These are phyloP conservation scores for Gorilla gorilla DNA, from an alignment of 2,113 vertebrate species.

Conservation along the genomic window DNA sequence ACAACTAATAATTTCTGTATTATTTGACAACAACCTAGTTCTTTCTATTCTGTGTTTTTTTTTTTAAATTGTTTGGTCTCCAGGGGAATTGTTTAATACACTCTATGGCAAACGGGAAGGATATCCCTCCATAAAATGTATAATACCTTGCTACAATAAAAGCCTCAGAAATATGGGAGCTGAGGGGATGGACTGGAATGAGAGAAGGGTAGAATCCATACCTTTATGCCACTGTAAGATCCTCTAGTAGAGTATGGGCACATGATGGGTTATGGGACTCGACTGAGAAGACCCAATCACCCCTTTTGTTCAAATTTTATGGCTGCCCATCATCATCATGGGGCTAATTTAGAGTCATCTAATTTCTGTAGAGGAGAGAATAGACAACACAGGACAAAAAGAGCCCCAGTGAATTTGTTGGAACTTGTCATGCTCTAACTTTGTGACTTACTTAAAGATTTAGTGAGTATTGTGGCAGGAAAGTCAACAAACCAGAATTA, in stretches of 20 bases:
- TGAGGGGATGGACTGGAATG: neutral
- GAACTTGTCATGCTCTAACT: neutral
- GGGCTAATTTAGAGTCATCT: neutral
- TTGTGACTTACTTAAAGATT: neutral
- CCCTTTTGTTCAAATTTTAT: neutral
- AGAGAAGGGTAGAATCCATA: neutral
- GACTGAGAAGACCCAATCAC: neutral
- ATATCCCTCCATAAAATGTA: neutral
- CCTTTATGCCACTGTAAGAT: neutral
- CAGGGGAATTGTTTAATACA: constrained; percentile 1
- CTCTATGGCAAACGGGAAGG: neutral
- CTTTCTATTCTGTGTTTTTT: neutral
- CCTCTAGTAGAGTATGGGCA: neutral
- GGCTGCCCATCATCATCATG: neutral
- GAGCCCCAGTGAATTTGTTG: neutral
- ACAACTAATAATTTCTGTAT: constrained; percentile 25
- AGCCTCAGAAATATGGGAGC: neutral
- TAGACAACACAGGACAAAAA: neutral
- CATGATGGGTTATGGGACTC: neutral
- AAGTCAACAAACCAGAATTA: neutral
- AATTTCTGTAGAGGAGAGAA: neutral
- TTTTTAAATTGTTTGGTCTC: constrained; percentile 15
- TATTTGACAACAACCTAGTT: neutral
- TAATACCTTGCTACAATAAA: neutral
- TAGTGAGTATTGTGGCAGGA: neutral